These are phyloP conservation scores for Felis chaus DNA, from an alignment of 2,113 vertebrate genomes.

Conservation along the genomic window DNA sequence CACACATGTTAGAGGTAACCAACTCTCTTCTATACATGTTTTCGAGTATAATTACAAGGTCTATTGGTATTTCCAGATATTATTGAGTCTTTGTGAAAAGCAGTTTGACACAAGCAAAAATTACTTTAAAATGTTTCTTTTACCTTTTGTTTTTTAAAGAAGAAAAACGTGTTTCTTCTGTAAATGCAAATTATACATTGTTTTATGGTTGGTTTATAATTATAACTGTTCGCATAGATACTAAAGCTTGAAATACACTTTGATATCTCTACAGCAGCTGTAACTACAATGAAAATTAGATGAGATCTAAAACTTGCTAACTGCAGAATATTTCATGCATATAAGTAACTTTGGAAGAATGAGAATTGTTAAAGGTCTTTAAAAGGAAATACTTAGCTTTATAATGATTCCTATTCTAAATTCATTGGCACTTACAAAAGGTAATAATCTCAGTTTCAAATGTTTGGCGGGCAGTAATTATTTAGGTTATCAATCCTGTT, in stretches of 20 bases:
- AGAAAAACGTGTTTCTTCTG: background rate
- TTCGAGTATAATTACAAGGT: slow-evolving; percentile 9
- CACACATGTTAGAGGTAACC: background rate
- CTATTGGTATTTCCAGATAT: background rate
- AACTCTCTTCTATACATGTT: background rate
- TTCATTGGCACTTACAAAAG: slow-evolving; percentile 43
- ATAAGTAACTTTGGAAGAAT: slow-evolving; percentile 43
- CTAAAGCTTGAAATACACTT: slow-evolving; percentile 19
- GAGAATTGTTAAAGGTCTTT: slow-evolving; percentile 41
- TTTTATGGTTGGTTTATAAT: slow-evolving; percentile 48
- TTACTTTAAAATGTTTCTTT: background rate
- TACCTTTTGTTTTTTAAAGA: background rate
- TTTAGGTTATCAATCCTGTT: slow-evolving; percentile 49
- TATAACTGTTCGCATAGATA: slow-evolving; percentile 21
- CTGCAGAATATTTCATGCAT: slow-evolving; percentile 36
- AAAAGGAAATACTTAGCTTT: slow-evolving; percentile 40
- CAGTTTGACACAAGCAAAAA: background rate
- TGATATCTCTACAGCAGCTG: slow-evolving; percentile 33
- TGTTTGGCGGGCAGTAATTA: slow-evolving; percentile 48
- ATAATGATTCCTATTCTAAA: slow-evolving; percentile 52
- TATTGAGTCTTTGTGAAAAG: slow-evolving; percentile 6
- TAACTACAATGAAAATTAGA: slow-evolving; percentile 33
- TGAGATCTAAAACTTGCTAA: slow-evolving; percentile 36
- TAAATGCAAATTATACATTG: background rate
- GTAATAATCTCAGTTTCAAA: slow-evolving; percentile 50